These are phyloP conservation scores for Ispidina lecontei DNA, from an alignment of 2,797 vertebrate species.

Conservation along the genomic window DNA sequence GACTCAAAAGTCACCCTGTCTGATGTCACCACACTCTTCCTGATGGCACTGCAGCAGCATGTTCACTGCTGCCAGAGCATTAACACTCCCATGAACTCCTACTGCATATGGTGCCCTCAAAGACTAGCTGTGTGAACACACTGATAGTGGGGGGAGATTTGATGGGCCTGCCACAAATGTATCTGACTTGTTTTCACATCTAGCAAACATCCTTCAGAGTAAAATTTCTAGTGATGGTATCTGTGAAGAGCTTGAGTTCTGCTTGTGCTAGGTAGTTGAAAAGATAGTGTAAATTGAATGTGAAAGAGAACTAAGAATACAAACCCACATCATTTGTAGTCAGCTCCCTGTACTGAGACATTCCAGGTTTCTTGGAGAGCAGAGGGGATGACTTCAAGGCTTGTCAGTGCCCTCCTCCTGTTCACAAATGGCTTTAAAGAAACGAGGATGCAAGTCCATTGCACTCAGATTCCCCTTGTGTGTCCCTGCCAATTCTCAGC, in stretches of 20 bases:
- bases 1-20: neutral
- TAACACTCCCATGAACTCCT: neutral
- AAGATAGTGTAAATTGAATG: neutral
- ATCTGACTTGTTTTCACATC: neutral
- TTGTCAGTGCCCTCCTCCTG: neutral
- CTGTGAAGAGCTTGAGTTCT: neutral
- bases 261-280: neutral
- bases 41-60: neutral
- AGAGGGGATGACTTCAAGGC: neutral
- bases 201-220: neutral
- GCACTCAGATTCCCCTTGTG: neutral
- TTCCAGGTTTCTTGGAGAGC: neutral
- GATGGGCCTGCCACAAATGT: neutral
- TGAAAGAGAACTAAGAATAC: neutral
- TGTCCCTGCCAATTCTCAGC: rapidly evolving
- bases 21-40: neutral
- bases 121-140: neutral
- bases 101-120: neutral
- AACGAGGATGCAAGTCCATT: neutral
- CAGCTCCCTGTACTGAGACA: neutral
- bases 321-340: neutral
- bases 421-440: neutral
- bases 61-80: neutral
- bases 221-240: neutral
- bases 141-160: neutral